Conservation (phyloP, 2,113 vertebrate species). For the Speoplatyrhinus poulsoni region DNA sequence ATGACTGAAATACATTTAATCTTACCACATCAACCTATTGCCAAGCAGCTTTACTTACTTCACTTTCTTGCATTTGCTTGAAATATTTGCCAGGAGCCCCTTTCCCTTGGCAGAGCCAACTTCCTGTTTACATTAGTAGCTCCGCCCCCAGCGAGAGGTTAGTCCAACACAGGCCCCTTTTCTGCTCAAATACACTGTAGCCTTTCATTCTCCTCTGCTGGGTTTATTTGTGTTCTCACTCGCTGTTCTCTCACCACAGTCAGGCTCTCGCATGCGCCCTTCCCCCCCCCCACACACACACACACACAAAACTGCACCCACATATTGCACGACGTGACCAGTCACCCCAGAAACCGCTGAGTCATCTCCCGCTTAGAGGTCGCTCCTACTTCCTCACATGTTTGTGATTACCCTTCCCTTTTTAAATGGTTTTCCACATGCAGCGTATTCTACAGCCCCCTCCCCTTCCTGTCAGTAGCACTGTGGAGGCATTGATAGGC, state of each 20-base stretch:
- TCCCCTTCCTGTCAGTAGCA: slow-evolving; percentile 1
- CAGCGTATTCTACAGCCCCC: slow-evolving; percentile 29
- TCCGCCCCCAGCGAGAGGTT: slow-evolving; percentile 31
- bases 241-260: slow-evolving; percentile 45
- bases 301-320: slow-evolving; percentile 24
- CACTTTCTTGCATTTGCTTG: background rate
- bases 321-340: slow-evolving; percentile 23
- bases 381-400: slow-evolving; percentile 1
- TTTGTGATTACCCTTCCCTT: slow-evolving; percentile 21
- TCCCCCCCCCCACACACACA: background rate
- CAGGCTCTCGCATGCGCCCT: slow-evolving; percentile 1
- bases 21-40: too few species aligned
- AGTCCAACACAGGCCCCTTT: slow-evolving; percentile 69
- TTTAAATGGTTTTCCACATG: slow-evolving; percentile 9
- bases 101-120: slow-evolving; percentile 55
- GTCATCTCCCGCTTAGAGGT: background rate
- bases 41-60: too few species aligned
- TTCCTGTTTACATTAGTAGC: slow-evolving; percentile 81
- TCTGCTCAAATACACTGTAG: slow-evolving; percentile 55
- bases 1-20: background rate
- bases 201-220: slow-evolving; percentile 58
- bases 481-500: background rate
- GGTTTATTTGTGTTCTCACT: slow-evolving; percentile 63
- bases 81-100: slow-evolving; percentile 22
- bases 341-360: slow-evolving; percentile 14